Evolutionary conservation across 2,113 vertebrate species (phyloP).

Genomic region (Mesitornis unicolor): DNA sequence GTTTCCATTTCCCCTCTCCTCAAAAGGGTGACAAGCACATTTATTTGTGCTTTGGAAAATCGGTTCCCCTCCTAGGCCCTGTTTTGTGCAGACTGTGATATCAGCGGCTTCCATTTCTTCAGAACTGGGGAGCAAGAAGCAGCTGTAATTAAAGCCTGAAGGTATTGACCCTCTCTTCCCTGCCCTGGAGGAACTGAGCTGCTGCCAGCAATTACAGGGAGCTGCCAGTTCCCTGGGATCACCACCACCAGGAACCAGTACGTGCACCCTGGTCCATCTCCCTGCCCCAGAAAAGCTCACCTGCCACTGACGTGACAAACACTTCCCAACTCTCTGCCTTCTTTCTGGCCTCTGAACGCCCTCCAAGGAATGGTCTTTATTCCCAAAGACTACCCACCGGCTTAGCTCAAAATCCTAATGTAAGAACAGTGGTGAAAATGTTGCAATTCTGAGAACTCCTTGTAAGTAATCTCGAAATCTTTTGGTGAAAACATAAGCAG

Average conservation of each 20-base stretch:
- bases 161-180: not conserved
- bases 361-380: not conserved
- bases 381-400: not conserved
- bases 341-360: not conserved
- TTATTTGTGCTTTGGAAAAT: not conserved
- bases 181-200: not conserved
- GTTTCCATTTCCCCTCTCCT: not conserved
- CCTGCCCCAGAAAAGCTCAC: not conserved
- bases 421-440: not conserved
- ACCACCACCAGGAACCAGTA: not conserved
- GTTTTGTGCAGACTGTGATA: not conserved
- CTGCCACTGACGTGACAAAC: not conserved
- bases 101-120: not conserved
- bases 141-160: not conserved
- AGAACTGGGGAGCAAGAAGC: not conserved
- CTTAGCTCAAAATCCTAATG: not conserved
- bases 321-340: not conserved
- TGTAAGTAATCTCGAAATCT: not conserved
- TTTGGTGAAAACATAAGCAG: not conserved
- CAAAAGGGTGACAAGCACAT: not conserved
- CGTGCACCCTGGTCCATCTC: not conserved
- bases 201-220: not conserved
- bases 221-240: not conserved
- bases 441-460: not conserved
- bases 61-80: not conserved